Percentiles rank a stretch among this genome's conserved stretches.
Conservation (phyloP, 1,140 invertebrate genomes). For the Achatina immaculata region DNA sequence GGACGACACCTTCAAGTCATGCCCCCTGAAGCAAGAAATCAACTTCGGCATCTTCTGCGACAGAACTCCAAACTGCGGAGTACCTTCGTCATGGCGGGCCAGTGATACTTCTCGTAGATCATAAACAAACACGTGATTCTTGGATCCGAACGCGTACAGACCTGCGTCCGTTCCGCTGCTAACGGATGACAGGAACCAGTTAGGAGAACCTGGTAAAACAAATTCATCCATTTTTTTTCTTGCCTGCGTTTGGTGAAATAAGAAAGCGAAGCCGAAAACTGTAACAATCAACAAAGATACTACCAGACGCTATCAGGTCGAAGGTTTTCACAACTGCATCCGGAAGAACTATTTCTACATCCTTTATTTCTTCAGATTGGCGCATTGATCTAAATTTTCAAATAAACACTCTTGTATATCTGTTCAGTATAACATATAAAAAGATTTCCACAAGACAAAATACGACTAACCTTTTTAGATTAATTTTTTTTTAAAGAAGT, state of each 20-base stretch:
- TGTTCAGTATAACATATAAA: too few relatives aligned
- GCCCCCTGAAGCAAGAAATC: constrained; percentile 46
- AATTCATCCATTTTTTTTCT: not conserved
- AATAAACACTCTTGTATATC: too few relatives aligned
- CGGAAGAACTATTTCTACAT: too few relatives aligned
- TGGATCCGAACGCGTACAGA: constrained; percentile 78
- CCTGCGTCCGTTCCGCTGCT: constrained; percentile 76
- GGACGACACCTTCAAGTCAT: constrained; percentile 71
- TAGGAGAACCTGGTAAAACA: constrained; percentile 73
- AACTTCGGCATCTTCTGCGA: constrained; percentile 25
- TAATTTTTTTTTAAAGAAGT: too few relatives aligned
- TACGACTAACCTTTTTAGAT: too few relatives aligned
- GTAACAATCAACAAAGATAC: not conserved
- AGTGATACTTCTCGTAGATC: constrained; percentile 56
- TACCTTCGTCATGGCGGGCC: constrained; percentile 38
- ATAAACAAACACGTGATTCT: constrained; percentile 73
- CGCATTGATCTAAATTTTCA: too few relatives aligned
- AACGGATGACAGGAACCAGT: constrained; percentile 79
- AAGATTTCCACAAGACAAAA: too few relatives aligned
- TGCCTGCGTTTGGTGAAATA: too few relatives aligned
- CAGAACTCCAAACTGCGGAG: not conserved
- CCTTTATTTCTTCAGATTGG: too few relatives aligned
- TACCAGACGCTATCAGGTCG: not conserved
- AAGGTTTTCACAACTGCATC: not conserved
- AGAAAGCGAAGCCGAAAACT: not conserved